Evolutionary conservation across 2,888 invertebrate genomes (phyloP).

Genomic region (Pheosia tremula): DNA sequence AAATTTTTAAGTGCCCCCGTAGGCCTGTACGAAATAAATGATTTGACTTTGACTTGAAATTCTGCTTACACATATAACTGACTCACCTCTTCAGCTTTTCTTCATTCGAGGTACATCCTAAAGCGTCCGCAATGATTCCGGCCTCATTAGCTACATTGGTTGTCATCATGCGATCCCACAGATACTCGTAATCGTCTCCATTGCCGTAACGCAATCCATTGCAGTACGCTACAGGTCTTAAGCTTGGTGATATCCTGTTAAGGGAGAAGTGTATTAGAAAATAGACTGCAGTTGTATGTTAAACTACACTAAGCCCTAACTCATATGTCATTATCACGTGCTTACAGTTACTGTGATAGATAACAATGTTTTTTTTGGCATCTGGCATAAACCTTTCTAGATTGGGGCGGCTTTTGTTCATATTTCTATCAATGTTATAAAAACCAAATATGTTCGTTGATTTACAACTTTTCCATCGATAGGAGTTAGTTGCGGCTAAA

Average conservation of each 20-base stretch:
- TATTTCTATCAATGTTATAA: neutral
- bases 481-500: neutral
- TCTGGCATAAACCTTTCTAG: too few species aligned
- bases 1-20: too few species aligned
- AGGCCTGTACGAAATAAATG: too few species aligned
- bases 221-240: slow-evolving; percentile 86
- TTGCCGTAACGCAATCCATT: slow-evolving; percentile 84
- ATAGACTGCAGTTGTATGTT: too few species aligned
- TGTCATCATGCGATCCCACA: slow-evolving; percentile 84
- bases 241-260: slow-evolving; percentile 65
- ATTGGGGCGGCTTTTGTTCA: too few species aligned
- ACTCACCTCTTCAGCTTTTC: slow-evolving; percentile 80
- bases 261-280: neutral
- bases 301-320: too few species aligned
- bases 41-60: too few species aligned
- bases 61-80: neutral
- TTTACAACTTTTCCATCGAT: neutral
- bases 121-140: slow-evolving; percentile 80
- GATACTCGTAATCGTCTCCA: slow-evolving; percentile 85
- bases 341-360: too few species aligned
- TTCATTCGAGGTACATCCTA: slow-evolving; percentile 85
- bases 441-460: neutral
- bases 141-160: slow-evolving; percentile 86
- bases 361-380: too few species aligned
- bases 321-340: too few species aligned